phyloP scores from a whole-genome alignment of 1,140 invertebrate species.

The Drosophila eugracilis region DNA sequence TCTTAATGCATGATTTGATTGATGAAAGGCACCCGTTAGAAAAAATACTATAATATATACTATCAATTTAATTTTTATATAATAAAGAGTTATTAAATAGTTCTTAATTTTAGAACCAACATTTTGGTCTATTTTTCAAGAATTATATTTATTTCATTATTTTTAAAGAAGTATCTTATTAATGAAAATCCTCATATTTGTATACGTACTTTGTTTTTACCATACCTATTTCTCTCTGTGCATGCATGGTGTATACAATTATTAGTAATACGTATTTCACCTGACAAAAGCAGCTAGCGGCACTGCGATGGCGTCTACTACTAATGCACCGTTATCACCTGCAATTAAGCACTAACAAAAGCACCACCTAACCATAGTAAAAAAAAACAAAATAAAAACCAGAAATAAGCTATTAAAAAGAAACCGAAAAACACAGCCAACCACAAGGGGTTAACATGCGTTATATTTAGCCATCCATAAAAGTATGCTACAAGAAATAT shows the following conservation, averaged over 20 bases:
- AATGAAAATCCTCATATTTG: too few relatives aligned
- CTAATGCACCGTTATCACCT: conserved; percentile 47
- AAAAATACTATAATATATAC: conserved; percentile 23
- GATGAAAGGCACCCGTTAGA: conserved; percentile 17
- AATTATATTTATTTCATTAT: neutral
- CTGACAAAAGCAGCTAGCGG: conserved; percentile 27
- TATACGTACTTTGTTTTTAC: too few relatives aligned
- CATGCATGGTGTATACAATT: conserved; percentile 30
- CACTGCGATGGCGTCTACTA: conserved; percentile 41
- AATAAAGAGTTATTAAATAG: too few relatives aligned
- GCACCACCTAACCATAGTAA: conserved; percentile 28
- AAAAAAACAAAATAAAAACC: neutral
- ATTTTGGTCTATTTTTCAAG: neutral
- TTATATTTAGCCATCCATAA: conserved; percentile 19
- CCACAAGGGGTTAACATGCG: conserved; percentile 5
- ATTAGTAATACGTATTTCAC: conserved; percentile 35
- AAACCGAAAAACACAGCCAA: neutral
- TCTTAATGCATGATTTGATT: conserved; percentile 48
- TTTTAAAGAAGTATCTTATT: too few relatives aligned
- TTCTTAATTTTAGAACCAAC: too few relatives aligned
- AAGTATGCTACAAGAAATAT: conserved; percentile 54
- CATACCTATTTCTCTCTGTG: conserved; percentile 7
- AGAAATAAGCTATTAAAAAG: neutral
- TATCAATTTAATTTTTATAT: too few relatives aligned
- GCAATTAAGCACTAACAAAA: conserved; percentile 52